Evolutionary conservation across 2,888 invertebrate genomes (phyloP).

Genomic region (Dryadula phaetusa): DNA sequence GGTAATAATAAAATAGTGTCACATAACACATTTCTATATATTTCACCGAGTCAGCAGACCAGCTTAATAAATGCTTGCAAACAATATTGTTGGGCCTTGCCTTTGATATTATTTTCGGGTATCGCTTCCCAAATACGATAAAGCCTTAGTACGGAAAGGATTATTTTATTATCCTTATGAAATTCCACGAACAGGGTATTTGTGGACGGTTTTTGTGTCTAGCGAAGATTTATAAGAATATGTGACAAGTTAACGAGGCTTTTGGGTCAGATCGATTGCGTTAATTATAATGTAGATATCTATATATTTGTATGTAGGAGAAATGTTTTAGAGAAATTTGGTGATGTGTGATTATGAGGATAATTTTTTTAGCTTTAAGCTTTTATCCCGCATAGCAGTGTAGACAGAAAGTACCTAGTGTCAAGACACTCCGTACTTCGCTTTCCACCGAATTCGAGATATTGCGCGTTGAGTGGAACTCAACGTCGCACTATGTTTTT

Average conservation of each 20-base stretch:
- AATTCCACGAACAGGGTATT: conserved; percentile 48
- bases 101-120: conserved; percentile 56
- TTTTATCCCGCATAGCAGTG: no score
- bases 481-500: no score
- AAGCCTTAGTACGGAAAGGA: conserved; percentile 52
- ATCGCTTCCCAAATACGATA: conserved; percentile 55
- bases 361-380: no score
- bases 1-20: not conserved
- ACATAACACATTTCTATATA: conserved; percentile 1
- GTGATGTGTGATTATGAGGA: no score
- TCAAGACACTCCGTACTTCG: no score
- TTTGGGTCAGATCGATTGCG: conserved; percentile 23
- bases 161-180: conserved; percentile 60
- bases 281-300: conserved; percentile 17
- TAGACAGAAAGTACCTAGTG: no score
- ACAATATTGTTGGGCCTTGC: conserved; percentile 39
- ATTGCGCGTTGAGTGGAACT: no score
- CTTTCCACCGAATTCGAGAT: no score
- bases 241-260: conserved; percentile 32
- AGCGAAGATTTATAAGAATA: conserved; percentile 12
- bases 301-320: not conserved
- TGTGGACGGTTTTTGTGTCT: conserved; percentile 33
- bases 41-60: conserved; percentile 23
- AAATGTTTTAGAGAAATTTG: not conserved
- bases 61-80: conserved; percentile 21